Base-by-base conservation (phyloP, 2,888 invertebrate species). In the Parnassius apollo region DNA sequence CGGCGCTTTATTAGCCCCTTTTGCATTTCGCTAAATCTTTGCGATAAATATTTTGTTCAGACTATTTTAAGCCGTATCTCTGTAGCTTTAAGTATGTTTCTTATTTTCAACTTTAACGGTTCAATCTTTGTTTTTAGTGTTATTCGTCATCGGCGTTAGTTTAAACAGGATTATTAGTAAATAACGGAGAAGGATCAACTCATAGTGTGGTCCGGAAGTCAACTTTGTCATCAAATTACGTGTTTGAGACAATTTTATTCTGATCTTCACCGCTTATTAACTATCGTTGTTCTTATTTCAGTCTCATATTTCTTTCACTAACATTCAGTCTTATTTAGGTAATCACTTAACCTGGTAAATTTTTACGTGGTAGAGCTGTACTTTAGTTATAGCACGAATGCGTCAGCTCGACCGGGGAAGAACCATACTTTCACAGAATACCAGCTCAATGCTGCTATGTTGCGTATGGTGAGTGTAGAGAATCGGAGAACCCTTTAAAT, bases 191-290 rank as follows among this genome's bases (percentile, higher is more conserved):
- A n/a, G 35, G 54, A 59, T 48, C 51, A 52, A 59, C 46, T 52
- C 49, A 52, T 74, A 75, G 88, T 88, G 87, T 85, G 87, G 88
- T 84, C 90, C 91, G 91, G 91, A 90, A 85, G 88, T 89, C 69
- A 56, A 75, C 70, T 78, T 82, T 85, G 86, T 83, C 83, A 85
- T 84, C 82, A 77, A 75, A 71, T 76, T 75, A 70, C 74, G 75
- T 74, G 81, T 79, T 75, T 73, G 69, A 68, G 76, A 82, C 76
- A 81, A 81, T 80, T 83, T 84, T 74, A 83, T 84, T 82, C 76
- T 46, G 46, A 9, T 56, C 12, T 56, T 46, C 12, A 25, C 22
- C 25, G 13, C 9, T 44, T 54, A 7, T 44, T 51, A 51, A 25
- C 50, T 25, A 48, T 44, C 9, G 8, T 13, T 49, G 2, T 49